phyloP scores from a whole-genome alignment of 2,888 invertebrate species.

The Lathronympha strigana region DNA sequence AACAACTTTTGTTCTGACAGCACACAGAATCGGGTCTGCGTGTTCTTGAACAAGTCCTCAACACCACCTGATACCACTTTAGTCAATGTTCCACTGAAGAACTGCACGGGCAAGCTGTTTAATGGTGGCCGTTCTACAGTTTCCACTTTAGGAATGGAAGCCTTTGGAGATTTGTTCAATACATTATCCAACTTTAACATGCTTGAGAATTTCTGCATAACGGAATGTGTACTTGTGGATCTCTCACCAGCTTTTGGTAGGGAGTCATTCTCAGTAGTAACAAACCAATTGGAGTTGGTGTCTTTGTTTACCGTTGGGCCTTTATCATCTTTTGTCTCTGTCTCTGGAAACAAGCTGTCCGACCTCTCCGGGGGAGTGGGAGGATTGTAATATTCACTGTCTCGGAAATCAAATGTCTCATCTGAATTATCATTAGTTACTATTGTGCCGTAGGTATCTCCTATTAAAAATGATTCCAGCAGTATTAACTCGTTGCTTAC shows the following conservation, averaged over 20 bases:
- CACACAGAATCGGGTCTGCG: constrained; percentile 89
- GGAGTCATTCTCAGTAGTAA: constrained; percentile 51
- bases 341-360: constrained; percentile 85
- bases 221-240: constrained; percentile 54
- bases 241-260: constrained; percentile 56
- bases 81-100: constrained; percentile 86
- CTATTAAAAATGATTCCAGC: constrained; percentile 87
- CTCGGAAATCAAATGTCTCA: constrained; percentile 64
- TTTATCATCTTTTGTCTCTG: constrained; percentile 52
- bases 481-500: constrained; percentile 86
- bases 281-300: constrained; percentile 76
- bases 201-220: constrained; percentile 71
- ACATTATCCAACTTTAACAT: constrained; percentile 81
- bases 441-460: constrained; percentile 87
- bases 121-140: constrained; percentile 81
- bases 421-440: constrained; percentile 74
- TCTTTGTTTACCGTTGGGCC: constrained; percentile 57
- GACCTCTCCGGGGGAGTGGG: constrained; percentile 86
- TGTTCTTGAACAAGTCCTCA: constrained; percentile 90
- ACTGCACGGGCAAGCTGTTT: constrained; percentile 72
- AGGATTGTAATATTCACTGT: constrained; percentile 79
- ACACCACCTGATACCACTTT: constrained; percentile 85
- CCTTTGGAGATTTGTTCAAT: constrained; percentile 63
- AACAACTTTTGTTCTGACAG: constrained; percentile 88
- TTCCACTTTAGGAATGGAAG: constrained; percentile 54